Percentiles rank a stretch among this genome's conserved stretches.
These are phyloP conservation scores for Candidula unifasciata DNA, from an alignment of 2,888 invertebrate genomes.

Conservation along the genomic window DNA sequence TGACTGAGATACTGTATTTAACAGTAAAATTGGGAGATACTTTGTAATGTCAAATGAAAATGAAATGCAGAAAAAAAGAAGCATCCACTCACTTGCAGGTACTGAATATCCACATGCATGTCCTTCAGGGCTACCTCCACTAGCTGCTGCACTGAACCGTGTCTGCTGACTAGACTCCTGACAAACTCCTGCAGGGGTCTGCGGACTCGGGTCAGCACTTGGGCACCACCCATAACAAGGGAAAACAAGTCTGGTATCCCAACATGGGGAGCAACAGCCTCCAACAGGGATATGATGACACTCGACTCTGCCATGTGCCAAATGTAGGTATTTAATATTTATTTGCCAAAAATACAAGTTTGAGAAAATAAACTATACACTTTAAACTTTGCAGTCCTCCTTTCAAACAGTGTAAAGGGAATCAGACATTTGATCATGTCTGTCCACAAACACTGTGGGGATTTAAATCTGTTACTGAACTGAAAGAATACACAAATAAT, in stretches of 20 bases:
- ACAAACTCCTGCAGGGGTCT: conserved; percentile 38
- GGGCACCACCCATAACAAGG: conserved; percentile 42
- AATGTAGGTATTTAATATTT: too few relatives aligned
- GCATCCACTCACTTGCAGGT: conserved; percentile 11
- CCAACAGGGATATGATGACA: conserved; percentile 32
- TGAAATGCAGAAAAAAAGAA: not conserved
- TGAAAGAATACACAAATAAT: too few relatives aligned
- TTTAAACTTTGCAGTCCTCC: too few relatives aligned
- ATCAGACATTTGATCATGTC: too few relatives aligned
- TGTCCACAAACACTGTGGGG: too few relatives aligned
- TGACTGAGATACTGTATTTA: too few relatives aligned
- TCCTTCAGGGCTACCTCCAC: conserved; percentile 33
- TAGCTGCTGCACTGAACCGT: conserved; percentile 41
- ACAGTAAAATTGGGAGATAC: too few relatives aligned
- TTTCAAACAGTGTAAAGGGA: too few relatives aligned
- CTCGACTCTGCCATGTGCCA: not conserved
- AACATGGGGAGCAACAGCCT: conserved; percentile 40
- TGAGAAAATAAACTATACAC: not conserved
- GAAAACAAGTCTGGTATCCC: conserved; percentile 39
- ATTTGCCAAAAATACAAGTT: not conserved
- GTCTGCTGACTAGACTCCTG: not conserved
- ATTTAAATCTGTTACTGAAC: too few relatives aligned
- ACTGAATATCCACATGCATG: conserved; percentile 31
- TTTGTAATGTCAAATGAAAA: not conserved
- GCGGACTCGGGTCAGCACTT: conserved; percentile 19